Conservation (phyloP, 2,113 vertebrate genomes). For the Phylloscopus whistleri region DNA sequence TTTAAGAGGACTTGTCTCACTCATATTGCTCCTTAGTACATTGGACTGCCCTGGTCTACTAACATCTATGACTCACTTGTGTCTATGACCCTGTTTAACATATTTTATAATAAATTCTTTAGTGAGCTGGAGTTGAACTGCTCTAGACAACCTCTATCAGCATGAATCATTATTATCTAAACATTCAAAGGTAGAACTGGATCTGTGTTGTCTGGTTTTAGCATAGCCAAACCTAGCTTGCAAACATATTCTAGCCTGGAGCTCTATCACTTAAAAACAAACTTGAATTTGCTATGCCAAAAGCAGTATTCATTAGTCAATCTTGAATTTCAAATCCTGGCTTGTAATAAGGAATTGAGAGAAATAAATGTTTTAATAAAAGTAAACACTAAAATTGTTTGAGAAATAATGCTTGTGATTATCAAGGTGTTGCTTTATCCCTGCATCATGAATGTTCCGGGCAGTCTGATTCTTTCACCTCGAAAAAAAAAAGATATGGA, state of each 20-base stretch:
- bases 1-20: background rate
- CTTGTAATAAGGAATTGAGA: background rate
- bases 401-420: background rate
- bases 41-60: background rate
- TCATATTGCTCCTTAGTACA: background rate
- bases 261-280: slow-evolving; percentile 24
- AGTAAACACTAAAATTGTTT: background rate
- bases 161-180: slow-evolving; percentile 54
- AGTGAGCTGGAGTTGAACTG: background rate
- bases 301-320: background rate
- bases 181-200: slow-evolving; percentile 43
- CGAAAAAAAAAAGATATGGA: background rate
- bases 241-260: slow-evolving; percentile 32
- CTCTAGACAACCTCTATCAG: slow-evolving; percentile 24
- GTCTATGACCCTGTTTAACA: background rate
- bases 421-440: background rate
- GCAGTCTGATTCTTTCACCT: background rate
- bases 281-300: slow-evolving; percentile 1
- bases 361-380: background rate
- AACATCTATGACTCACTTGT: background rate
- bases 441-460: background rate
- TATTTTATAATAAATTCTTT: slow-evolving; percentile 36
- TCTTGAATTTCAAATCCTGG: background rate
- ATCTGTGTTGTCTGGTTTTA: slow-evolving; percentile 50
- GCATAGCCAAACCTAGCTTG: background rate